Conservation (phyloP, 1,140 invertebrate species). For the Adoxophyes honmai region DNA sequence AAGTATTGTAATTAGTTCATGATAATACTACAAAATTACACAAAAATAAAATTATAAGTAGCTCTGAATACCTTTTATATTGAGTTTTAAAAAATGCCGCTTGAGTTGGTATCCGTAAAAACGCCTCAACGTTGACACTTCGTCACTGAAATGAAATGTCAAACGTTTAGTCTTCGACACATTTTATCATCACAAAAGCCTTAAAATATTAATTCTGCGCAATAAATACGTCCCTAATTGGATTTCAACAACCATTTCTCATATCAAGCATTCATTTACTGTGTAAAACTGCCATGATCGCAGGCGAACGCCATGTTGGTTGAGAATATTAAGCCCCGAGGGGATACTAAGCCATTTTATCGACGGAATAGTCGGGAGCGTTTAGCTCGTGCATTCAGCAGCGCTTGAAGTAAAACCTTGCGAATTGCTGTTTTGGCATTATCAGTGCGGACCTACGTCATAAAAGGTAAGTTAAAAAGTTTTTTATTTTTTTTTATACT, state of each 20-base stretch:
- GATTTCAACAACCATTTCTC: too few relatives aligned
- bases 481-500: background rate
- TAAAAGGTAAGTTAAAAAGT: background rate
- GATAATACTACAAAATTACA: too few relatives aligned
- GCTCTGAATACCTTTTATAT: too few relatives aligned
- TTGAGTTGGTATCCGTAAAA: too few relatives aligned
- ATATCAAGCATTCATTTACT: too few relatives aligned
- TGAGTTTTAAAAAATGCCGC: too few relatives aligned
- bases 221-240: background rate
- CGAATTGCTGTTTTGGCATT: background rate
- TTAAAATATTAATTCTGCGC: slow-evolving; percentile 7
- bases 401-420: background rate
- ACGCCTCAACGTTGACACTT: background rate
- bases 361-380: background rate
- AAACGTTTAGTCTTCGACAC: background rate
- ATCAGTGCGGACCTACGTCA: background rate
- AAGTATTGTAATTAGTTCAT: too few relatives aligned
- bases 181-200: slow-evolving; percentile 6
- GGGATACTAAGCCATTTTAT: slow-evolving; percentile 5
- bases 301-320: background rate
- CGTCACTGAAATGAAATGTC: background rate
- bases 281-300: too few relatives aligned
- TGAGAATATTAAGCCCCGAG: background rate
- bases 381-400: background rate
- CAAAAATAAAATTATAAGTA: too few relatives aligned